Evolutionary conservation across 2,113 vertebrate species (phyloP).

Genomic region (Hyperoodon ampullatus): DNA sequence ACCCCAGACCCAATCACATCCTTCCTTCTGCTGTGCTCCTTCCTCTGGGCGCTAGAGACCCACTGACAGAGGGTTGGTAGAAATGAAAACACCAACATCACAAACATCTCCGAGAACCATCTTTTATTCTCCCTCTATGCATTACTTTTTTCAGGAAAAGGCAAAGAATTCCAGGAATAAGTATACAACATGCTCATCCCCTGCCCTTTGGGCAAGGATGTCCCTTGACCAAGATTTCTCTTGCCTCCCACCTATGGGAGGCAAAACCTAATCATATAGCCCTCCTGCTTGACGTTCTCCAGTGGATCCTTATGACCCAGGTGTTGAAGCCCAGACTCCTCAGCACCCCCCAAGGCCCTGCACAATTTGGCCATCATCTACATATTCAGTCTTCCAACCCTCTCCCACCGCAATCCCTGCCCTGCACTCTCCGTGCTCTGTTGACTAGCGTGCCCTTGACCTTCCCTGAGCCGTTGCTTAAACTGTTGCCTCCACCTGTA

Average conservation of each 20-base stretch:
- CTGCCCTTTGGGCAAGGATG: not conserved
- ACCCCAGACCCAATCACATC: not conserved
- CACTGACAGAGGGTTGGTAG: not conserved
- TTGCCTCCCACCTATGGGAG: not conserved
- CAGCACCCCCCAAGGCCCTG: not conserved
- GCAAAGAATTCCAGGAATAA: not conserved
- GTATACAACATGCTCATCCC: not conserved
- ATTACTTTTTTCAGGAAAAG: not conserved
- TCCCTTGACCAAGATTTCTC: not conserved
- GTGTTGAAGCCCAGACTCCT: not conserved
- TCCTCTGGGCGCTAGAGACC: not conserved
- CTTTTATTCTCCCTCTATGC: not conserved
- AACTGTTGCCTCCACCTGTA: not conserved
- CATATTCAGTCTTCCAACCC: too few relatives aligned
- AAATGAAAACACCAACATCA: not conserved
- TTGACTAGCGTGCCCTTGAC: not conserved
- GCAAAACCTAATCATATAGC: not conserved
- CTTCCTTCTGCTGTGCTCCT: not conserved
- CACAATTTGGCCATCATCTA: not conserved
- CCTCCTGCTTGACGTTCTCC: not conserved
- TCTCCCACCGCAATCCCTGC: not conserved
- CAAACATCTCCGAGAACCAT: not conserved
- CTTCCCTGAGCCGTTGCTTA: not conserved
- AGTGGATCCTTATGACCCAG: not conserved
- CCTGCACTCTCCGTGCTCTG: not conserved